Base-by-base conservation (phyloP, 2,797 vertebrate genomes). In the Furcifer pardalis region DNA sequence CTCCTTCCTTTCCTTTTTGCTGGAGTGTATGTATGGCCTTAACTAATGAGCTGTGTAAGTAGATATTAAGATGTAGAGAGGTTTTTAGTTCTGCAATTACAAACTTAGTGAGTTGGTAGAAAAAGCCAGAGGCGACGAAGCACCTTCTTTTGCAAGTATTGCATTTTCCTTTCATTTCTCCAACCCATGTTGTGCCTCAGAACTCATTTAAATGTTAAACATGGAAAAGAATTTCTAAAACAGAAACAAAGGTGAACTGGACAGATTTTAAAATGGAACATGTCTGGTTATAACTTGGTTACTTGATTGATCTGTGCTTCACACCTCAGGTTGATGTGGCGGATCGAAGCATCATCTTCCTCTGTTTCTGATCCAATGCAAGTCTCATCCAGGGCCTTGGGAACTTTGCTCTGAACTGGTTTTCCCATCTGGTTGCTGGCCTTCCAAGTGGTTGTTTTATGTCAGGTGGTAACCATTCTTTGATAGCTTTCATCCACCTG, bases 1-100 rank as follows among this genome's bases (percentile, higher is more conserved):
- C 46, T 79, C 72, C 78, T 71, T 66, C 63, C 66, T 62, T 87
- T 82, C 78, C 60, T 49, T 2, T 92, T 90, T 95, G 93, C 93
- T 94, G 30, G 93, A 94, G 90, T 92, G 87, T 81, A 84, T 92
- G 87, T 81, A 84, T 94, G 87, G 90, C 93, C 91, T 94, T 91
- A 88, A 88, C 92, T 96, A 95, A 94, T 94, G 95, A 95, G 91
- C 94, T 96, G 93, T 93, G 88, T 92, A 94, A 94, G 93, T 80
- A 94, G 93, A 94, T 91, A 92, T 87, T 91, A 89, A 95, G 92
- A 95, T 94, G 92, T 94, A 92, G 89, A 84, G 91, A 59, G 52
- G 17, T 81, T 86, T 93, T 94, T 94, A 91, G 56, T 91, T 94
- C 95, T 91, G 92, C 94, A 94, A 92, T 94, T 95, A 94, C 63